These are phyloP conservation scores for Spheniscus mendiculus DNA, from an alignment of 2,113 vertebrate genomes.

Conservation along the genomic window DNA sequence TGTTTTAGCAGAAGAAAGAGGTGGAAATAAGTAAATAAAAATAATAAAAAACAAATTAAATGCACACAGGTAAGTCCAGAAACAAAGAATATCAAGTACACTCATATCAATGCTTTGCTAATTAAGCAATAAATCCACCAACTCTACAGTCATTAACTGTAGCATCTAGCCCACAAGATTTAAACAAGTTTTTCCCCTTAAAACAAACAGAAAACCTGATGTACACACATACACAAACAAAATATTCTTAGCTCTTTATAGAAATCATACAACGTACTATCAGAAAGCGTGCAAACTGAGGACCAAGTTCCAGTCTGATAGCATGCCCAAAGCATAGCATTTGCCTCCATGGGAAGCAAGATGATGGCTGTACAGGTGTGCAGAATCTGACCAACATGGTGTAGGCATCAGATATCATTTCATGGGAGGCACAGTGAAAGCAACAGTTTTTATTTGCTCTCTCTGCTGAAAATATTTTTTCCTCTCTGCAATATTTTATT, in stretches of 20 bases:
- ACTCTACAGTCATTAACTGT: neutral
- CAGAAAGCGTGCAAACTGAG: neutral
- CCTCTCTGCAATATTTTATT: neutral
- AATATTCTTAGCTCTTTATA: neutral
- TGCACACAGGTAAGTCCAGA: neutral
- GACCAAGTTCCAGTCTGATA: neutral
- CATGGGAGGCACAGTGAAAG: neutral
- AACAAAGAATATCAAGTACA: neutral
- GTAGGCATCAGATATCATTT: neutral
- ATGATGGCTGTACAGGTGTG: too few species aligned
- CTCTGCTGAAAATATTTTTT: neutral
- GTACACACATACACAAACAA: neutral
- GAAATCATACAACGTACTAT: too few species aligned
- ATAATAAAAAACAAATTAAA: neutral
- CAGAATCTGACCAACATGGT: neutral
- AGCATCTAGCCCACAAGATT: neutral
- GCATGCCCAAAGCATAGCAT: neutral
- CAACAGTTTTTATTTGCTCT: neutral
- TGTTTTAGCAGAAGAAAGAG: neutral
- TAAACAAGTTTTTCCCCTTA: neutral
- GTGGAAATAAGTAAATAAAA: neutral
- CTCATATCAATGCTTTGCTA: neutral
- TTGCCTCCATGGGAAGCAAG: neutral
- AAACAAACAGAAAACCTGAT: neutral
- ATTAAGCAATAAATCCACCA: neutral